Percentiles rank a stretch among this genome's conserved stretches.
Evolutionary conservation across 2,113 vertebrate genomes (phyloP).

Genomic region (Solenodon paradoxus): DNA sequence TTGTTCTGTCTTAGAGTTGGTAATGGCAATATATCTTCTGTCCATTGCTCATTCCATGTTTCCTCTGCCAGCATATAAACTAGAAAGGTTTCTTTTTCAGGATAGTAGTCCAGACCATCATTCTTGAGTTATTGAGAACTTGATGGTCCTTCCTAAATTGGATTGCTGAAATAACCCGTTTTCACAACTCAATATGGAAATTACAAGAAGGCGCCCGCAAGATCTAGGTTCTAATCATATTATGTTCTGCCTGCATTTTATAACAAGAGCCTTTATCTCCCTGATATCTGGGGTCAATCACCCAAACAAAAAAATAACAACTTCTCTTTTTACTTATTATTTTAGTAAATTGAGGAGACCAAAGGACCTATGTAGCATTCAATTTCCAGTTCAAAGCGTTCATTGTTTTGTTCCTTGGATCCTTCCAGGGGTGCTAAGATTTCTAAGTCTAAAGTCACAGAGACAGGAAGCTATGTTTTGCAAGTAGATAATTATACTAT

Average conservation of each 20-base stretch:
- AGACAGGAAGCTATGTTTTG: neutral
- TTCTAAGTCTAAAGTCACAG: slow-evolving; percentile 5
- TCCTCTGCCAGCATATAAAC: neutral
- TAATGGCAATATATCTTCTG: neutral
- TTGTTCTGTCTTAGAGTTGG: slow-evolving; percentile 1
- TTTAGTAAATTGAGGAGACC: neutral
- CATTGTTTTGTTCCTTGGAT: neutral
- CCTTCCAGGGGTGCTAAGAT: neutral
- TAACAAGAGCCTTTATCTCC: neutral
- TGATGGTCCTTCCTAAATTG: neutral
- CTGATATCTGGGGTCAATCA: neutral
- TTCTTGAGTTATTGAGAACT: neutral
- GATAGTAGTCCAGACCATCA: neutral
- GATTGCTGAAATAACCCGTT: neutral
- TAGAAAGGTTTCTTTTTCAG: neutral
- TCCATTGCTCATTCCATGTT: neutral
- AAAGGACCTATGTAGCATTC: neutral
- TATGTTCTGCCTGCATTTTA: neutral
- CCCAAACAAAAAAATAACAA: neutral
- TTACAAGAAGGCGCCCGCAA: neutral
- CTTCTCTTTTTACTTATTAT: neutral
- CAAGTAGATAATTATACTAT: neutral
- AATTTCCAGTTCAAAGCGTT: neutral
- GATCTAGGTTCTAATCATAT: neutral
- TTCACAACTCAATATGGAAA: neutral